These are phyloP conservation scores for Rhagophthalmus giganteus DNA, from an alignment of 2,888 invertebrate species.

Conservation along the genomic window DNA sequence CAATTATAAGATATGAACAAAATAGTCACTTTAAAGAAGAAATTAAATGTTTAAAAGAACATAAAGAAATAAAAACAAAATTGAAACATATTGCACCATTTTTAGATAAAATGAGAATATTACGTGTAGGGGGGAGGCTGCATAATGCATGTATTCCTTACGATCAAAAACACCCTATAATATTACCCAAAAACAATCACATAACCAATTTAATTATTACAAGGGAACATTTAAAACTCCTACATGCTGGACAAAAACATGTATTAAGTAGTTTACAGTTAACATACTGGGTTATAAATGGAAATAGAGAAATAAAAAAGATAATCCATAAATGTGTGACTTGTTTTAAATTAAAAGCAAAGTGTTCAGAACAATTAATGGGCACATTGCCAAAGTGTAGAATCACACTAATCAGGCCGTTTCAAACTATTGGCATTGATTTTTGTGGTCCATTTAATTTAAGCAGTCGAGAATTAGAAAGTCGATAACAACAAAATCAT, in stretches of 20 bases:
- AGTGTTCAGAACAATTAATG: constrained; percentile 5
- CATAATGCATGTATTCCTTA: constrained; percentile 1
- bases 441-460: constrained; percentile 26
- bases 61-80: constrained; percentile 1
- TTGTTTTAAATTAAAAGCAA: constrained; percentile 7
- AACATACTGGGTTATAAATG: constrained; percentile 5
- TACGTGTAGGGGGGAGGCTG: constrained; percentile 18
- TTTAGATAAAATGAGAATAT: constrained; percentile 8
- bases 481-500: constrained; percentile 22
- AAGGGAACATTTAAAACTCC: constrained; percentile 4
- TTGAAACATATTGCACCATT: constrained; percentile 10
- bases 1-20: not conserved
- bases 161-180: constrained; percentile 7
- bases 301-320: constrained; percentile 1
- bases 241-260: constrained; percentile 12
- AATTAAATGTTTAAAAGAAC: constrained; percentile 1
- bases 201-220: constrained; percentile 13
- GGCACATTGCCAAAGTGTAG: not conserved
- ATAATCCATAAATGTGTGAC: not conserved
- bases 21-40: not conserved
- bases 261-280: constrained; percentile 6
- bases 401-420: constrained; percentile 1
- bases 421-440: constrained; percentile 24
- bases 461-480: constrained; percentile 10
- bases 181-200: constrained; percentile 5